These are phyloP conservation scores for Macrosoma leucophasiata DNA, from an alignment of 2,888 invertebrate species.

Conservation along the genomic window DNA sequence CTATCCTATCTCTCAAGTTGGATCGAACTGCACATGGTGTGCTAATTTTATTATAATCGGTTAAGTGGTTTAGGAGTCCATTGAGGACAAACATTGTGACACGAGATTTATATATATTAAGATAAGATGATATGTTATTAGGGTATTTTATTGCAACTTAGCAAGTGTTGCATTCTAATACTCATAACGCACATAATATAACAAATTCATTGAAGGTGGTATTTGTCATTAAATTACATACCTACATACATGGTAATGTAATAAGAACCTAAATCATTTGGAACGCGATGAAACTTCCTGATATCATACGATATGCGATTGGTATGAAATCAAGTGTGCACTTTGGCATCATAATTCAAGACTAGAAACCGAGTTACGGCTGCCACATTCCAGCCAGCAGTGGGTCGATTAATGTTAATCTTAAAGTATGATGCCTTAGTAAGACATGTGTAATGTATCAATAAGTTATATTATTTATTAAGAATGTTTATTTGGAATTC, in stretches of 20 bases:
- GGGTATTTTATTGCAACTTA: background rate
- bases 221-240: background rate
- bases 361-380: constrained; percentile 21
- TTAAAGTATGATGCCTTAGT: too few species aligned
- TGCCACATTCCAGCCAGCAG: constrained; percentile 23
- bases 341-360: constrained; percentile 26
- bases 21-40: too few species aligned
- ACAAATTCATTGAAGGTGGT: background rate
- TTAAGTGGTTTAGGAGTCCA: too few species aligned
- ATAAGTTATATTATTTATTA: too few species aligned
- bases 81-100: too few species aligned
- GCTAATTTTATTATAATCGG: too few species aligned
- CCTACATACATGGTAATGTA: background rate
- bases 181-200: background rate
- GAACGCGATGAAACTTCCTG: constrained; percentile 19
- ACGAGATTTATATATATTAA: too few species aligned
- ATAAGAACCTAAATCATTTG: constrained; percentile 14
- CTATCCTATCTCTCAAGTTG: too few species aligned
- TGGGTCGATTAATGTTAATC: too few species aligned
- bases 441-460: too few species aligned
- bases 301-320: constrained; percentile 16
- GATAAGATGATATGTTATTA: background rate
- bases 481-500: too few species aligned
- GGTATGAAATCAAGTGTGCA: constrained; percentile 22
- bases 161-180: background rate